Evolutionary conservation across 1,140 invertebrate genomes (phyloP).

Genomic region (Psilanteris sp.): DNA sequence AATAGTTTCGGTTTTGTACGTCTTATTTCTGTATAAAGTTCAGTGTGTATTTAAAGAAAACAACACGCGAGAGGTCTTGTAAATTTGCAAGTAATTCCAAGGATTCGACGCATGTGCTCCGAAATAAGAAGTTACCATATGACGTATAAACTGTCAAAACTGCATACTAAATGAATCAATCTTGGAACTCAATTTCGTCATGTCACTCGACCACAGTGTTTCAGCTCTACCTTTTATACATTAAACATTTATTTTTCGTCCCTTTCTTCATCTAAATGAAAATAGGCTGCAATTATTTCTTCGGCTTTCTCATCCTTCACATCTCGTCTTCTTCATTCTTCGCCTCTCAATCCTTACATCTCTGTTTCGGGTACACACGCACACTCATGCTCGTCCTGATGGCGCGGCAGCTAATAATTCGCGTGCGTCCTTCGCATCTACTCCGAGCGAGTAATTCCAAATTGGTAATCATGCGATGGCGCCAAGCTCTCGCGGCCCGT

Average conservation of each 20-base stretch:
- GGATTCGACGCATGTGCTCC: too few species aligned
- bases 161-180: conserved; percentile 57
- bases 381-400: conserved; percentile 56
- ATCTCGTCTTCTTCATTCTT: conserved; percentile 57
- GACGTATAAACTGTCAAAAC: conserved; percentile 45
- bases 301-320: conserved; percentile 44
- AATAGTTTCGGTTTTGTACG: too few species aligned
- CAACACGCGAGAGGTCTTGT: too few species aligned
- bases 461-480: conserved; percentile 81
- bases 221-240: conserved; percentile 29
- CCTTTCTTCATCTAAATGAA: conserved; percentile 62
- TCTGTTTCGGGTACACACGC: conserved; percentile 55
- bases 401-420: conserved; percentile 69
- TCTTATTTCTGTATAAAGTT: too few species aligned
- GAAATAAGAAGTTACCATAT: conserved; percentile 14
- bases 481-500: conserved; percentile 78
- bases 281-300: conserved; percentile 62
- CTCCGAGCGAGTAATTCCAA: conserved; percentile 77
- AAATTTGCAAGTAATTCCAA: too few species aligned
- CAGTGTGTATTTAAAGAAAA: too few species aligned
- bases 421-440: conserved; percentile 70
- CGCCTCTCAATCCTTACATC: conserved; percentile 54
- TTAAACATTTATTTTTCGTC: conserved; percentile 49
- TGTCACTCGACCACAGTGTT: conserved; percentile 24
- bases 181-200: conserved; percentile 47